Percentiles rank a stretch among this genome's conserved stretches.
These are phyloP conservation scores for Agonum fuliginosum DNA, from an alignment of 2,888 invertebrate genomes.

Conservation along the genomic window DNA sequence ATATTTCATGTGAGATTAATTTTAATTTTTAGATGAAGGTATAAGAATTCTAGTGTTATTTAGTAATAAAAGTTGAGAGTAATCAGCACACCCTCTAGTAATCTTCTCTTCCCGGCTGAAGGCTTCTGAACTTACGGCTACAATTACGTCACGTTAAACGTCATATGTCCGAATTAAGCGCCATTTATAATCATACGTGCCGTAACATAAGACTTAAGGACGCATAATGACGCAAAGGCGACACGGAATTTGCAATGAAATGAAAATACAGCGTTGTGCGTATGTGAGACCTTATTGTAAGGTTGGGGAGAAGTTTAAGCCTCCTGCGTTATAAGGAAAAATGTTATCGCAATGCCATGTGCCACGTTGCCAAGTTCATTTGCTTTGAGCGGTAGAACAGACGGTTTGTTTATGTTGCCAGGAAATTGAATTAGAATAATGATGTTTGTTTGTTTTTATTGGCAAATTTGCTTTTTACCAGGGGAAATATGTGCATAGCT, in stretches of 20 bases:
- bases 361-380: too few relatives aligned
- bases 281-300: background rate
- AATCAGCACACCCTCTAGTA: background rate
- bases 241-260: conserved; percentile 23
- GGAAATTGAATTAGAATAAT: conserved; percentile 10
- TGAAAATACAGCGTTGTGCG: background rate
- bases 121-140: background rate
- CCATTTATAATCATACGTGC: conserved; percentile 40
- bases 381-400: conserved; percentile 6
- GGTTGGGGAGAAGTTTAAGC: background rate
- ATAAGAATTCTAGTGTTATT: too few relatives aligned
- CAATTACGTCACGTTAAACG: conserved; percentile 15
- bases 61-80: background rate
- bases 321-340: conserved; percentile 7
- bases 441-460: conserved; percentile 16
- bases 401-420: background rate
- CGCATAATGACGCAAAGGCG: conserved; percentile 7
- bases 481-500: background rate
- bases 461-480: conserved; percentile 5
- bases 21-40: too few relatives aligned
- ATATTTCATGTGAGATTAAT: too few relatives aligned
- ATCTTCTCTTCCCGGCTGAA: background rate
- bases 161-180: conserved; percentile 41
- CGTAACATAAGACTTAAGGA: background rate
- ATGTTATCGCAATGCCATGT: too few relatives aligned